A percentile compares a stretch with the other conserved stretches of the same genome.
Evolutionary conservation across 1,140 invertebrate genomes (phyloP).

Genomic region (Cotesia vestalis): DNA sequence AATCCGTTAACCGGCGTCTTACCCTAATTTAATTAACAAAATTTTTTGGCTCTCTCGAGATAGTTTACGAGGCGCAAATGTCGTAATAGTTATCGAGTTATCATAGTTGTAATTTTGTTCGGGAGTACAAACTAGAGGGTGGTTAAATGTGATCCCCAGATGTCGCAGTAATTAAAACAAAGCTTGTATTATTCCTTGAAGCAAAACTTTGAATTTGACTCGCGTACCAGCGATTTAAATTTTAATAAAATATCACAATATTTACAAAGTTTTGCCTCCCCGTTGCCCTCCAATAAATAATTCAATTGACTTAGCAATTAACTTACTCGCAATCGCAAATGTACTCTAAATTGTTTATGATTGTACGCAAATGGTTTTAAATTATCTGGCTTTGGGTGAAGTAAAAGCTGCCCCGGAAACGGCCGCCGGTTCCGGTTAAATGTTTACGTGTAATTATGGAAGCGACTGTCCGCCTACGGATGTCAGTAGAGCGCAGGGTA

Average conservation of each 20-base stretch:
- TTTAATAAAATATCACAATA: slow-evolving; percentile 10
- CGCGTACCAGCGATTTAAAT: slow-evolving; percentile 18
- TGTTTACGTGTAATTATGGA: slow-evolving; percentile 48
- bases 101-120: slow-evolving; percentile 58
- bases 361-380: slow-evolving; percentile 3
- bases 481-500: slow-evolving; percentile 1
- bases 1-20: too few relatives aligned
- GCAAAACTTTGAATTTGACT: slow-evolving; percentile 55
- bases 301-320: too few relatives aligned
- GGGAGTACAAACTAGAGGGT: slow-evolving; percentile 49
- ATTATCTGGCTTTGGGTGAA: slow-evolving; percentile 43
- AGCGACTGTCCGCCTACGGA: slow-evolving; percentile 27
- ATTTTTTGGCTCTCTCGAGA: not conserved
- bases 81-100: slow-evolving; percentile 43
- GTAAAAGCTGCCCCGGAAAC: slow-evolving; percentile 51
- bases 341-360: too few relatives aligned
- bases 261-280: not conserved
- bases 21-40: not conserved
- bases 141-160: slow-evolving; percentile 60
- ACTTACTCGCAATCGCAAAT: too few relatives aligned
- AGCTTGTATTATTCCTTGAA: slow-evolving; percentile 49
- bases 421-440: slow-evolving; percentile 49
- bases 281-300: too few relatives aligned
- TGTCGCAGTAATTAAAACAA: slow-evolving; percentile 65
- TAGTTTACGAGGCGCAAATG: not conserved